A percentile compares a stretch with the other conserved stretches of the same genome.
Evolutionary conservation across 2,797 vertebrate genomes (phyloP).

Genomic region (Myiotriccus ornatus): DNA sequence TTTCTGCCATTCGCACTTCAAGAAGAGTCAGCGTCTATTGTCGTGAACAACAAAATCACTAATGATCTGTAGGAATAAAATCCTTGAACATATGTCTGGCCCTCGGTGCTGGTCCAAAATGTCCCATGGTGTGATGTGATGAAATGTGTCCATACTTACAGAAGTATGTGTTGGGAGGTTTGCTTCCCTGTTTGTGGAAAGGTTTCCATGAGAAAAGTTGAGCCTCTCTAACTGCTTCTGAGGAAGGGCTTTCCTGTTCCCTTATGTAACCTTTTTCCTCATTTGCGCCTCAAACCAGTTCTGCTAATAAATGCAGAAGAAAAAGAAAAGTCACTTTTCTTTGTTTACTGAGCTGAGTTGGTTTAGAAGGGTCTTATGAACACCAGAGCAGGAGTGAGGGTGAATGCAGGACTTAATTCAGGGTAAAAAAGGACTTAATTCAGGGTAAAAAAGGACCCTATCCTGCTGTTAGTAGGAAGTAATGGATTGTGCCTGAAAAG

Average conservation of each 20-base stretch:
- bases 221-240: not conserved
- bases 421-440: not conserved
- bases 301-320: not conserved
- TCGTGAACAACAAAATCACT: not conserved
- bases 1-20: not conserved
- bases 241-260: not conserved
- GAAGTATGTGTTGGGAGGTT: accelerated
- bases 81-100: not conserved
- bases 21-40: not conserved
- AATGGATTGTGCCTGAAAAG: not conserved
- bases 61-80: not conserved
- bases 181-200: not conserved
- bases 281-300: not conserved
- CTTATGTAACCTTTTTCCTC: not conserved
- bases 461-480: not conserved
- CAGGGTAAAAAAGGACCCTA: accelerated
- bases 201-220: not conserved
- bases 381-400: not conserved
- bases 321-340: not conserved
- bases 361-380: not conserved
- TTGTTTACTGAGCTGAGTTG: not conserved
- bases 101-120: not conserved
- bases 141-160: not conserved
- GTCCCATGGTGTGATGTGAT: not conserved
- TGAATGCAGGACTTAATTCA: not conserved